Base-by-base conservation (phyloP, 2,113 vertebrate species). In the Edolisoma coerulescens region DNA sequence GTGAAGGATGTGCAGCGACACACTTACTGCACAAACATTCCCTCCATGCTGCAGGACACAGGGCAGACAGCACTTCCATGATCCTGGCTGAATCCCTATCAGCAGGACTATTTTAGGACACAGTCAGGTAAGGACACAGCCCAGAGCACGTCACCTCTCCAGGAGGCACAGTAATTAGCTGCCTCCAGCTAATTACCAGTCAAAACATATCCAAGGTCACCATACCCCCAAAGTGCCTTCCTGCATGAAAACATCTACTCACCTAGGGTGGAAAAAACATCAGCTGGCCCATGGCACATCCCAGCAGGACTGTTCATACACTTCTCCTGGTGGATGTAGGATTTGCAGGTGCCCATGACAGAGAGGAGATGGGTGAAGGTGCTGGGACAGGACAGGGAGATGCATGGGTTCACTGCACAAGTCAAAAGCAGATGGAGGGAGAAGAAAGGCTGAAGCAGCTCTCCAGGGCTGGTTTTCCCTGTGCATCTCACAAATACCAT, bases 371-470 rank as follows among this genome's bases (percentile, higher is more conserved):
- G 37, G 33, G 14, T 10, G 50, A 60, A 81, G 9, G 20, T 41
- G 20, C 64, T 70, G n/a, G 33, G 39, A 54, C 21, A 69, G 26
- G 23, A 76, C 1, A 2, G 37, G 27, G 30, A 71, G 33, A 44
- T 13, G 4, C n/a, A 74, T 0, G 0, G 11, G 16, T 5, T 74
- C 4, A 1, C 21, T 67, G 47, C 1, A 0, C 42, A 22, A 10
- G 21, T 35, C 9, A 6, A 47, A 69, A 84, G 26, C 7, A 68
- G 35, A 33, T 1, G 5, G 39, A 90, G 10, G 21, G 8, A 75
- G 33, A 57, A 42, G 37, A 63, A 84, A 79, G 39, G 18, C 52
- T 75, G 74, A 59, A 87, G 53, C 42, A 82, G 23, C 6, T 7
- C 20, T 80, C 14, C 63, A 74, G 45, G 32, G 18, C 10, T 69